These are phyloP conservation scores for Synergus itoensis DNA, from an alignment of 2,888 invertebrate genomes.

Conservation along the genomic window DNA sequence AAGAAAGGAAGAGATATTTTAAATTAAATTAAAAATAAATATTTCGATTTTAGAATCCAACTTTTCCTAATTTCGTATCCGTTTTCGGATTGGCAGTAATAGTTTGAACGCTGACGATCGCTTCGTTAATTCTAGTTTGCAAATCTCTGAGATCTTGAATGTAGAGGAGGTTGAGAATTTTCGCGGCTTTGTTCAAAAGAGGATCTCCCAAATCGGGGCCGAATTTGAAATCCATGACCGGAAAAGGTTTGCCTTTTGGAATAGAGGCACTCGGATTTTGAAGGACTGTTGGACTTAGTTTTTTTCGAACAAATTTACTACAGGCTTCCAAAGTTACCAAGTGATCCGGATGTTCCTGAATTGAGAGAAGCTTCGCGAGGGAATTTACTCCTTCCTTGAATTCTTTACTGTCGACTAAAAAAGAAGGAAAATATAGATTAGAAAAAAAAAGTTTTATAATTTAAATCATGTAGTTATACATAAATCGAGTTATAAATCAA, in stretches of 20 bases:
- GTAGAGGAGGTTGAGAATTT: conserved; percentile 89
- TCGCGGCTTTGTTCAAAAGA: conserved; percentile 85
- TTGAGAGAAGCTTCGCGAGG: conserved; percentile 88
- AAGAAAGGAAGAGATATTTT: neutral
- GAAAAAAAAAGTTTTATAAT: conserved; percentile 37
- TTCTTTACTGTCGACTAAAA: conserved; percentile 88
- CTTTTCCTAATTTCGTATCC: conserved; percentile 95
- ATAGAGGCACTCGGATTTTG: conserved; percentile 80
- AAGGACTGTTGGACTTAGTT: conserved; percentile 81
- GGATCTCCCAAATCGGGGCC: conserved; percentile 85
- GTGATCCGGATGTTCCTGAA: conserved; percentile 90
- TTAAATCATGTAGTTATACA: neutral
- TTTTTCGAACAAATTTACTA: conserved; percentile 81
- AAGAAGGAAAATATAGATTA: conserved; percentile 23
- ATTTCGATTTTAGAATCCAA: conserved; percentile 84
- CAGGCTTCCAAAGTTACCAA: conserved; percentile 86
- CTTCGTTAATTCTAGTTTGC: conserved; percentile 96
- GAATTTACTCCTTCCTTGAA: conserved; percentile 90
- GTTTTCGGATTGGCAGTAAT: conserved; percentile 98
- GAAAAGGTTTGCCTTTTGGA: conserved; percentile 84
- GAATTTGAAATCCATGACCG: conserved; percentile 84
- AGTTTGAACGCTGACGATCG: conserved; percentile 94
- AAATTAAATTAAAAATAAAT: neutral
- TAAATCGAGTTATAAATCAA: neutral
- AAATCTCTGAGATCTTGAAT: conserved; percentile 91